Base-by-base conservation (phyloP, 2,888 invertebrate species). In the Ormyrus rosae region DNA sequence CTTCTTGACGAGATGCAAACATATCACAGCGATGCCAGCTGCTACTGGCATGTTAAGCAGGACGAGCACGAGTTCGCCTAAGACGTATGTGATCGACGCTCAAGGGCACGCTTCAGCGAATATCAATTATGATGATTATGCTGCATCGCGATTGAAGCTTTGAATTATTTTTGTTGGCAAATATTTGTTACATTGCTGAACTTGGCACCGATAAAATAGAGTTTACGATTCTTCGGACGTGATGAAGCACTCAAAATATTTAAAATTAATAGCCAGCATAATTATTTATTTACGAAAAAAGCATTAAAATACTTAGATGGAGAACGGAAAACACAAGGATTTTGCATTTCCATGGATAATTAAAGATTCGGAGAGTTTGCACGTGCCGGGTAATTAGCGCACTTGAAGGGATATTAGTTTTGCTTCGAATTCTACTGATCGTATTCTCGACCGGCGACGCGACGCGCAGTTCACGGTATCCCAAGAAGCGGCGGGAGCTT, bases 1-100 rank as follows among this genome's bases (percentile, higher is more conserved):
- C 86, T 86, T 87, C 48, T 72, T 86, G 88, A 88, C 87, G 86
- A 85, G 86, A 55, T 34, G 77, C 85, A 85, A 85, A 86, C 84
- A 81, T 83, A 84, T 83, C 81, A 83, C 81, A 56, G 73, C 81
- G 75, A 83, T 84, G 86, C 86, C 88, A 87, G 87, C 86, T 88
- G 88, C 84, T 84, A 80, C 83, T 83, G 82, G 83, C 83, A 83
- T 83, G 70, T 67, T 61, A 65, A 72, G 51, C 65, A 75, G 71
- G 68, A 77, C 73, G 68, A 68, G 46, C 55, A 1, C 7, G 51
- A 72, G 55, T 50, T 11, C 8, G 46, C 10, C 70, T 63, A 51
- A 67, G 76, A 11, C 67, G n/a, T 45, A 11, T 65, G 50, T 60
- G 70, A 75, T 78, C 78, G 78, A 65, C 69, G 60, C 73, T 82